Base-by-base conservation (phyloP, 2,113 vertebrate species). In the Oceanites oceanicus region DNA sequence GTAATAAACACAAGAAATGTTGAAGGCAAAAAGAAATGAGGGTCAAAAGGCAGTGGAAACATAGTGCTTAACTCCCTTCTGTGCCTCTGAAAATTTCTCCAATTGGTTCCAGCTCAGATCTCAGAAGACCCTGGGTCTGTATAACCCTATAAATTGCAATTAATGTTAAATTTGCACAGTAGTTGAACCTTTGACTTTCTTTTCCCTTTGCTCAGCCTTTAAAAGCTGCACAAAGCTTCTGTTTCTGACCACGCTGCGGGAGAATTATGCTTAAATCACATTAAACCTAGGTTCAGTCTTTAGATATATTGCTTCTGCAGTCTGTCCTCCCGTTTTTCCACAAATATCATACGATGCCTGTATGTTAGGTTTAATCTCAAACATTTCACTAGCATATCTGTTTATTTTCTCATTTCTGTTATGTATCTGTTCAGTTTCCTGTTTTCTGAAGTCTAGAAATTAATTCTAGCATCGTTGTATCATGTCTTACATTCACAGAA, bases 391-490 rank as follows among this genome's bases (percentile, higher is more conserved):
- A 61, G n/a, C 52, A 45, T 79, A 34, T 77, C 34, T 92, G 56
- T 92, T 95, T 94, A 83, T 91, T 95, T 94, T 91, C 70, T 75
- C 25, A 5, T 86, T 52, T 93, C 47, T 86, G 50, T 73, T 94
- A 77, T 65, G 68, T 92, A 90, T 81, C 86, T 86, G 79, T 61
- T 88, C 50, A 6, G 45, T 79, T 96, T 97, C 94, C 88, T 94
- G 83, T 88, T 90, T 93, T 63, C 76, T 89, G 72, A 95, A 91
- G 59, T 40, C 85, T 61, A 26, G 71, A 61, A 90, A 81, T 78
- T 89, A 95, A 94, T 96, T 97, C 96, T 97, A 97, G 83, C 70
- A 12, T 25, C 22, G 76, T 59, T 72, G 50, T 92, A 56, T 90
- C 86, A 61, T 13, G 62, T 93, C 86, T 95, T 94, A 56, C 40